Base-by-base conservation (phyloP, 2,888 invertebrate species). In the Cetonia aurata region DNA sequence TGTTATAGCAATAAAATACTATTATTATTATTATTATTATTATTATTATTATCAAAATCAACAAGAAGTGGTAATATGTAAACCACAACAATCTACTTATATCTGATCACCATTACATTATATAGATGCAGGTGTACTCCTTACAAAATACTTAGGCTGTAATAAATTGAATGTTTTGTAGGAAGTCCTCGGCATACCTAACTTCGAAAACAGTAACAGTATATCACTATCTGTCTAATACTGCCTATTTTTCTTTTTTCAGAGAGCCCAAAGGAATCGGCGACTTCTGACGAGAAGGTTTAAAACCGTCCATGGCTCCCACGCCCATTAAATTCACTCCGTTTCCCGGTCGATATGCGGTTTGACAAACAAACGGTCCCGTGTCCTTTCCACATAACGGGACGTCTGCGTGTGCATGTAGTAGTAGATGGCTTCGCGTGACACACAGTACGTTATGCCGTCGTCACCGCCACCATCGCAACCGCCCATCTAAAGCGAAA, bases 271-370 rank as follows among this genome's bases (percentile, higher is more conserved):
- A 76, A 85, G 84, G 73, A 85, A 81, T 72, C 80, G 84, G 59
- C 79, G 84, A 48, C 77, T 85, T 25, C 77, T 86, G 17, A 83
- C 84, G 19, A 80, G 86, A 73, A 82, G 82, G 74, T 86, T 85
- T 78, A 86, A 85, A 78, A 86, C 86, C 4, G 82, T 86, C 17
- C 85, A 86, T 74, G 84, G 84, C 53, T 78, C 82, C n/a, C 82
- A 82, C 75, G 73, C 72, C 59, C 75, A 75, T 67, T 71, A 71
- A 69, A 67, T 56, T 56, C 41, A 33, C 50, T 12, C 48, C 48
- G 31, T 68, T 57, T 68, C 56, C 68, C 68, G 37, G 57, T 57
- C 68, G 46, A 57, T 57, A 57, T 65, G 50, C 50, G 52, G 50
- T 65, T 50, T n/a, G n/a, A 50, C 19, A 65, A 50, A 48, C 50